These are phyloP conservation scores for Vollenhovia emeryi DNA, from an alignment of 1,140 invertebrate genomes.

Conservation along the genomic window DNA sequence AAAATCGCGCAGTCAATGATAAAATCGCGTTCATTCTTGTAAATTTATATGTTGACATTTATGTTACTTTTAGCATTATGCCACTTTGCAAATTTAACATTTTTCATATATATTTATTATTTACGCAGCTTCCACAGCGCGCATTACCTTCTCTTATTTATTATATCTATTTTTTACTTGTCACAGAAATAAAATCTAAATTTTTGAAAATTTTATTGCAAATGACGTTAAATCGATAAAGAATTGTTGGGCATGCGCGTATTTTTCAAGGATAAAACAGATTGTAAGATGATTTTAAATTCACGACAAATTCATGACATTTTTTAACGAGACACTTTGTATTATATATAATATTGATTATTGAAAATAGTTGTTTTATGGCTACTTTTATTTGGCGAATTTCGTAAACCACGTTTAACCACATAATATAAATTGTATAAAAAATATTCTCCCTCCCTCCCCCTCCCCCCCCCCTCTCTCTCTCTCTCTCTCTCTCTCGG, in stretches of 20 bases:
- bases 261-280: neutral
- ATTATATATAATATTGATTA: neutral
- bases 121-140: neutral
- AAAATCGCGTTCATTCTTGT: neutral
- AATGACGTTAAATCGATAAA: constrained; percentile 7
- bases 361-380: neutral
- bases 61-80: neutral
- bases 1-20: neutral
- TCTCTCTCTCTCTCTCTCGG: neutral
- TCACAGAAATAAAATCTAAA: neutral
- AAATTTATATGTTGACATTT: neutral
- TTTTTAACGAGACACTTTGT: neutral
- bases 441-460: neutral
- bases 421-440: neutral
- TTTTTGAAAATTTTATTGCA: neutral
- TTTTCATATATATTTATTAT: neutral
- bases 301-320: neutral
- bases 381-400: neutral
- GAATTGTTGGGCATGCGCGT: neutral
- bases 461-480: no score
- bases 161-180: neutral
- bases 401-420: neutral
- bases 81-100: neutral
- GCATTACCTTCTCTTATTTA: neutral
- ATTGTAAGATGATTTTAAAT: neutral